A percentile compares a stretch with the other conserved stretches of the same genome.
phyloP scores from a whole-genome alignment of 2,113 vertebrate species.

The Ivindomyrus marchei region DNA sequence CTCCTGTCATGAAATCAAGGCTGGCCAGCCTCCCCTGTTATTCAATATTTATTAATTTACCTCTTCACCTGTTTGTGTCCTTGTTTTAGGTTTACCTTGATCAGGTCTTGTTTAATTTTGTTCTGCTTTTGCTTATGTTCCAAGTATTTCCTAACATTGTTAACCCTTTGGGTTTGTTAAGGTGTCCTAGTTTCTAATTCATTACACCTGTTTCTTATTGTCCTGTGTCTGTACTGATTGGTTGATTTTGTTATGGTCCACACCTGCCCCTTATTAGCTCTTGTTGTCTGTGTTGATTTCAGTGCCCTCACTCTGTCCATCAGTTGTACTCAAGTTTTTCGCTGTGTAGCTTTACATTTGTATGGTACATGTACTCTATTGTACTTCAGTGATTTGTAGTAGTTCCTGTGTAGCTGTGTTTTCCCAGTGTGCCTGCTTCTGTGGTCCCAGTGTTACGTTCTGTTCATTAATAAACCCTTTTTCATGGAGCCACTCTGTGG shows the following conservation, averaged over 20 bases:
- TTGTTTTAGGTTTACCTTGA: neutral
- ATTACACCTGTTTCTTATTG: neutral
- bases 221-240: neutral
- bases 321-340: neutral
- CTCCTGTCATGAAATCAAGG: neutral
- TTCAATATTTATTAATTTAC: neutral
- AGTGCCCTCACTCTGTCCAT: neutral
- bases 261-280: neutral
- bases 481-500: neutral
- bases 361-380: neutral
- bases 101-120: neutral
- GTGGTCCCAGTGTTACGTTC: neutral
- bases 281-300: neutral
- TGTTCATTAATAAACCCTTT: neutral
- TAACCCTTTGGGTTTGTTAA: neutral
- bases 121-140: neutral
- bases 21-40: neutral
- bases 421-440: neutral
- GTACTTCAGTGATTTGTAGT: neutral
- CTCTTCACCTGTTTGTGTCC: neutral
- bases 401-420: neutral
- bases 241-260: neutral
- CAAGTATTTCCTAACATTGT: neutral
- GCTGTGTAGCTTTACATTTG: neutral
- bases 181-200: neutral